Evolutionary conservation across 2,113 vertebrate genomes (phyloP), one percentile per base, ranked within the genome.

Genomic region (Silurus meridionalis): DNA sequence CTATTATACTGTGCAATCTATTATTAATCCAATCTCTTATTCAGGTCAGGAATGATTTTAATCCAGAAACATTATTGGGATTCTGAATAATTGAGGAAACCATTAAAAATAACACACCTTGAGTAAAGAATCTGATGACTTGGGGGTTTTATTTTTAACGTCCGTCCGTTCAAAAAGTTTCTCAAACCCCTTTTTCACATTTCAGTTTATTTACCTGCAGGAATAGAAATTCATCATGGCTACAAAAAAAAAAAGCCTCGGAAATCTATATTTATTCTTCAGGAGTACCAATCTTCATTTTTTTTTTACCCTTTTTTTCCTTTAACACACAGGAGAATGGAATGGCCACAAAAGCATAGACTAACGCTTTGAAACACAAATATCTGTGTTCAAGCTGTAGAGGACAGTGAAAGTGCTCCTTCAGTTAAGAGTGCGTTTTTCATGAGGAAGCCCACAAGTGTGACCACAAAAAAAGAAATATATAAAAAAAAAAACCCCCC

Each of bases 21-120:
- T 87, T 89, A 89, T 91, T 88, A 89, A 88, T 91, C 84, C 86
- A 87, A 88, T 91, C 80, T 88, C 87, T 89, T 88, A 89, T 91
- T 89, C 90, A 89, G 90, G 87, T 86, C 87, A 80, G 87, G 83
- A 83, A 88, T 87, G 87, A 85, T 80, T 89, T 86, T 89, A 91
- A 91, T 91, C 90, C 87, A 46, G 75, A 3, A 64, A 91, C 89
- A 89, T 91, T 89, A 91, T 91, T 89, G 87, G 88, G 87, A 88
- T 85, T 87, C 85, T 91, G 86, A 91, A 91, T 91, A 88, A 91
- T 91, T 91, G 84, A 91, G 89, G 87, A 91, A 87, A 81, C 85
- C 85, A 91, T 89, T 89, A 91, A 87, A 89, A 89, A 88, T 78
- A 83, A 88, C 78, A 89, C 87, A 90, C 90, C 90, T 89, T 89